A percentile compares a stretch with the other conserved stretches of the same genome.
These are phyloP conservation scores for Trimorus sp. DNA, from an alignment of 2,888 invertebrate genomes.

Conservation along the genomic window DNA sequence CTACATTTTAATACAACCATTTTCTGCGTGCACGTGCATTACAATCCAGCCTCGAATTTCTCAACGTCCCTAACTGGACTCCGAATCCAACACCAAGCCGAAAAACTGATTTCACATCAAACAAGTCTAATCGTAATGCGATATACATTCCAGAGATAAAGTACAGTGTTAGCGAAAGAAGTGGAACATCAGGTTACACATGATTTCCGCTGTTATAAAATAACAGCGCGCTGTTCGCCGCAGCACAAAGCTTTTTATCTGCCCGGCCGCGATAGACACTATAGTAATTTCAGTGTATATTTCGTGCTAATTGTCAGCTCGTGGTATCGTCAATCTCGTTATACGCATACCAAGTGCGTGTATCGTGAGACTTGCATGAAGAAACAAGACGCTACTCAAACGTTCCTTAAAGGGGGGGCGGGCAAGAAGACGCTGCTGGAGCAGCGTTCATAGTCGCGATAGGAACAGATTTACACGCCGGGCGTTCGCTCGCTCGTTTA, in stretches of 20 bases:
- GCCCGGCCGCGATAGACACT: constrained; percentile 27
- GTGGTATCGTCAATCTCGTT: constrained; percentile 76
- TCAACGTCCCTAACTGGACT: too few species aligned
- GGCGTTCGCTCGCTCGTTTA: constrained; percentile 78
- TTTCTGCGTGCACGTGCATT: too few species aligned
- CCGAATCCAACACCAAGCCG: too few species aligned
- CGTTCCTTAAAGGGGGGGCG: constrained; percentile 63
- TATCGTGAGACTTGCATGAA: constrained; percentile 67
- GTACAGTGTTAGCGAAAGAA: too few species aligned
- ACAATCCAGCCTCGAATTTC: too few species aligned
- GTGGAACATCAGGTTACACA: too few species aligned
- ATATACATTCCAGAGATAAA: too few species aligned
- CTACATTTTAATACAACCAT: too few species aligned
- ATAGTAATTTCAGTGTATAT: constrained; percentile 65
- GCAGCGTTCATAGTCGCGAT: constrained; percentile 50
- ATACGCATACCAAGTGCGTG: constrained; percentile 76
- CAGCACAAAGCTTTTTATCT: constrained; percentile 34
- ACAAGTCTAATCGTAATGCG: too few species aligned
- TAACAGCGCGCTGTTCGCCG: not conserved
- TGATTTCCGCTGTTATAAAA: constrained; percentile 2
- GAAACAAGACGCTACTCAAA: constrained; percentile 63
- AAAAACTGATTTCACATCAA: too few species aligned
- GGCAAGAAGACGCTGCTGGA: constrained; percentile 62
- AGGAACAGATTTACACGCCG: constrained; percentile 75
- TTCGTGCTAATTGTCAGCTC: constrained; percentile 73